phyloP scores from a whole-genome alignment of 2,113 vertebrate species.

The Protomyctophum bolini region DNA sequence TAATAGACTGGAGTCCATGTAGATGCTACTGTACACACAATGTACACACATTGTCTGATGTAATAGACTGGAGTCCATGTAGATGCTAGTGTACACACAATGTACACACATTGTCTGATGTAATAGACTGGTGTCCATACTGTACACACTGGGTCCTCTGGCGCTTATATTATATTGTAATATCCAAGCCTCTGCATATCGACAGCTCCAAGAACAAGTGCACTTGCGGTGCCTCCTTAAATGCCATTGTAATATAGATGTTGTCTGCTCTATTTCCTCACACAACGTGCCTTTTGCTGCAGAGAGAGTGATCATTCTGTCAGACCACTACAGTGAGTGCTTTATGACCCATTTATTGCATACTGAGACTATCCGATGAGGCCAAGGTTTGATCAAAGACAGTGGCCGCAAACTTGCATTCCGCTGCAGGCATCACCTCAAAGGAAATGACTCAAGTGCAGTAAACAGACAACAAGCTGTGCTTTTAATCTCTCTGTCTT shows the following conservation, averaged over 20 bases:
- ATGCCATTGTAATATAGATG: slow-evolving; percentile 1
- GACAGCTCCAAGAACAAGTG: not conserved
- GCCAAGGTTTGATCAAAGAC: slow-evolving; percentile 50
- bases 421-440: slow-evolving; percentile 42
- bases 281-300: not conserved
- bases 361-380: slow-evolving; percentile 35
- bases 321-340: slow-evolving; percentile 2
- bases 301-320: not conserved
- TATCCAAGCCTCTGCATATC: too few species aligned
- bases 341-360: slow-evolving; percentile 40
- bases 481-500: slow-evolving; percentile 67
- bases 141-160: too few species aligned
- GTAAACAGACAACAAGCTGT: slow-evolving; percentile 64
- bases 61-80: too few species aligned
- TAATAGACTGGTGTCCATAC: too few species aligned
- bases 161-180: too few species aligned
- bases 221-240: not conserved
- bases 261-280: not conserved
- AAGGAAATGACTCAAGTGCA: slow-evolving; percentile 54
- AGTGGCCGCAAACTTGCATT: slow-evolving; percentile 52
- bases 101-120: too few species aligned
- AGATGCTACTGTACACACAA: too few species aligned
- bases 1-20: too few species aligned
- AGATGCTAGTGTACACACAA: too few species aligned
- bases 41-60: too few species aligned